These are phyloP conservation scores for Drosophila koepferae DNA, from an alignment of 2,888 invertebrate genomes.

Conservation along the genomic window DNA sequence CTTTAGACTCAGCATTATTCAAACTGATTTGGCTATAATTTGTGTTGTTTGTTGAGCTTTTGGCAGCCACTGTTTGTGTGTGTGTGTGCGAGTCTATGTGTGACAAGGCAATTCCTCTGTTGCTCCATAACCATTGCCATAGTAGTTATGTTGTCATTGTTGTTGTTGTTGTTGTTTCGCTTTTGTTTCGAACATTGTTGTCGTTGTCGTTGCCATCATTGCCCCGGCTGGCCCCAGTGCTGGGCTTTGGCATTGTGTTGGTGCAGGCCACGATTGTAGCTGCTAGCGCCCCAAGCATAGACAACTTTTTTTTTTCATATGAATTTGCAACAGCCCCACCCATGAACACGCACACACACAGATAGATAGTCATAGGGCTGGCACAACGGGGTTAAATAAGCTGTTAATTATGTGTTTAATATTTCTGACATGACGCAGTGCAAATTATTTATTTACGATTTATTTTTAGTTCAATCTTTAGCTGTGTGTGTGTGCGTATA, in stretches of 20 bases:
- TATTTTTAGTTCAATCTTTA: constrained; percentile 62
- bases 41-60: constrained; percentile 3
- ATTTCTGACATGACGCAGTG: constrained; percentile 78
- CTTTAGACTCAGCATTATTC: neutral
- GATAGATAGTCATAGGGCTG: neutral
- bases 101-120: constrained; percentile 51
- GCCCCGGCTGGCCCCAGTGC: constrained; percentile 61
- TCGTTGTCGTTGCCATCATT: constrained; percentile 69
- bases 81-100: constrained; percentile 23
- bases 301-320: constrained; percentile 68
- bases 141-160: constrained; percentile 25
- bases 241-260: constrained; percentile 58
- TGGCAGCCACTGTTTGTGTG: constrained; percentile 18
- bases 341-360: neutral
- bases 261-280: constrained; percentile 77
- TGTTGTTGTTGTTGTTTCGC: constrained; percentile 62
- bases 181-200: constrained; percentile 67
- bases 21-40: neutral
- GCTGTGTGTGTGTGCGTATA: constrained; percentile 4
- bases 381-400: constrained; percentile 78
- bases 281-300: constrained; percentile 79
- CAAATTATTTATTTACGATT: constrained; percentile 79
- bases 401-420: constrained; percentile 82
- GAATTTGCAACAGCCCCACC: constrained; percentile 57
- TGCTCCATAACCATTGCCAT: constrained; percentile 44